Conservation (phyloP, 2,888 invertebrate genomes). For the Volucella zonaria region DNA sequence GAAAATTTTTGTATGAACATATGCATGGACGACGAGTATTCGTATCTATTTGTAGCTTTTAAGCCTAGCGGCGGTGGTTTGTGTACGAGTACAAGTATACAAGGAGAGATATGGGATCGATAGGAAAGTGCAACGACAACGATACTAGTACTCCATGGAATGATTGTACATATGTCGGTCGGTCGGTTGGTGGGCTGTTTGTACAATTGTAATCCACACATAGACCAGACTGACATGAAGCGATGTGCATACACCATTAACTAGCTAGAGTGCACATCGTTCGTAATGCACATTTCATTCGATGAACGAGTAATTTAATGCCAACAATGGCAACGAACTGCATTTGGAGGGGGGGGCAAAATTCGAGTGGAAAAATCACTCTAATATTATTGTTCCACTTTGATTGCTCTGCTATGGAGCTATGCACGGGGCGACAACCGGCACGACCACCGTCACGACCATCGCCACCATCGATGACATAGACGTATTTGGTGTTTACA, state of each 20-base stretch:
- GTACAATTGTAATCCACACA: conserved; percentile 56
- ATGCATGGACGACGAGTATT: no score
- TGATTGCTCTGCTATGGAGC: conserved; percentile 27
- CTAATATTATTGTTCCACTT: conserved; percentile 57
- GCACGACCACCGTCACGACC: no score
- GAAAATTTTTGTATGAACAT: background rate
- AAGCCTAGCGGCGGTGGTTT: no score
- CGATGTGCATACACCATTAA: conserved; percentile 59
- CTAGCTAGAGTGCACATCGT: conserved; percentile 44
- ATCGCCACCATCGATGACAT: no score
- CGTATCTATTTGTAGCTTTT: conserved; percentile 14
- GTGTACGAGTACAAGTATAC: background rate
- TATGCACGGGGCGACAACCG: background rate
- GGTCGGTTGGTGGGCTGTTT: background rate
- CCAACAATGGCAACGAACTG: conserved; percentile 67
- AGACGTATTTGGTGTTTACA: conserved; percentile 6
- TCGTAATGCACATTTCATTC: conserved; percentile 66
- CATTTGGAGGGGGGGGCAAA: conserved; percentile 29
- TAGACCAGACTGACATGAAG: background rate
- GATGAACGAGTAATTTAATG: conserved; percentile 61
- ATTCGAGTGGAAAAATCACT: conserved; percentile 65
- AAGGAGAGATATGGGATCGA: no score
- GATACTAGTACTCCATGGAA: conserved; percentile 30
- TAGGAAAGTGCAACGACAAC: background rate
- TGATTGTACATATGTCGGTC: conserved; percentile 34